Conservation (phyloP, 2,888 invertebrate genomes). For the Oscheius sp. region DNA sequence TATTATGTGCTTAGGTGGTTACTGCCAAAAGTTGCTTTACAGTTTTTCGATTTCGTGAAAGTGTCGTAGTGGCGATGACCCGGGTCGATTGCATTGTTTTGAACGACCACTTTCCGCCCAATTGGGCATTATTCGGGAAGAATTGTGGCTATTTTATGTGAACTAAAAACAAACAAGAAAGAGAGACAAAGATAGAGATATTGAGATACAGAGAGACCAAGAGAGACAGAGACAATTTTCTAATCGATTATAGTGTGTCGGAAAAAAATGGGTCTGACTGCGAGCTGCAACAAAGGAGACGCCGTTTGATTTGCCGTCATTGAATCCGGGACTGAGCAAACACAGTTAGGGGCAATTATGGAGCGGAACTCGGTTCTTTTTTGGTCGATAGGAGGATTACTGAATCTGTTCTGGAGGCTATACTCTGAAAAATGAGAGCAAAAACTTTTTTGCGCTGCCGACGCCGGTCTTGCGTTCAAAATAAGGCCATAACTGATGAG, state of each 20-base stretch:
- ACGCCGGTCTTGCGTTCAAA: too few relatives aligned
- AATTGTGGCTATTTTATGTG: background rate
- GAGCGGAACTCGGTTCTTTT: conserved; percentile 20
- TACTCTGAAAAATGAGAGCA: background rate
- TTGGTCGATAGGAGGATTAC: background rate
- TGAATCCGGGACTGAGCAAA: conserved; percentile 36
- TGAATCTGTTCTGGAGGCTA: background rate
- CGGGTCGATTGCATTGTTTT: background rate
- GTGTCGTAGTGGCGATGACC: background rate
- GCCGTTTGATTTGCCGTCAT: conserved; percentile 35
- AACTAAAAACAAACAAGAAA: background rate
- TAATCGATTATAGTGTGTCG: background rate
- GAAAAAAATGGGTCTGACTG: conserved; percentile 1
- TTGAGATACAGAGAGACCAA: background rate
- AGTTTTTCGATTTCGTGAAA: too few relatives aligned
- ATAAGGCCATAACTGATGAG: too few relatives aligned
- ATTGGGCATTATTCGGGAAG: background rate
- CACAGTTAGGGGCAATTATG: conserved; percentile 37
- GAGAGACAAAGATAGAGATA: background rate
- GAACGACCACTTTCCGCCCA: background rate
- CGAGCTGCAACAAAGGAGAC: conserved; percentile 24
- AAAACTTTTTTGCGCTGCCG: background rate
- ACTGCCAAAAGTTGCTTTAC: too few relatives aligned
- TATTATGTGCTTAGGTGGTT: conserved; percentile 22
- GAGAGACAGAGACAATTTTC: background rate